Percentiles rank a stretch among this genome's conserved stretches.
Evolutionary conservation across 2,888 invertebrate genomes (phyloP).

Genomic region (Cyclophora punctaria): DNA sequence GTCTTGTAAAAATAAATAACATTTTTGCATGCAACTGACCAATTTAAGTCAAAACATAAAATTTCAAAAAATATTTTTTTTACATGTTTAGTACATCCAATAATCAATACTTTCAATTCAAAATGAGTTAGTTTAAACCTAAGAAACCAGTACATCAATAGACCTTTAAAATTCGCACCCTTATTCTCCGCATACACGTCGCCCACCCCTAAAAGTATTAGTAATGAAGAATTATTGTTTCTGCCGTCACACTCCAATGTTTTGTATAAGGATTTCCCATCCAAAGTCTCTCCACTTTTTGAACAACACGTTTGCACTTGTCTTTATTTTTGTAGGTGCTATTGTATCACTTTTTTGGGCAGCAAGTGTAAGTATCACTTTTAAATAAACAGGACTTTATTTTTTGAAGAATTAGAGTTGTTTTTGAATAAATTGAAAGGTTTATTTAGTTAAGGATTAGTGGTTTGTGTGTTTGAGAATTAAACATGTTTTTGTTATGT

Average conservation of each 20-base stretch:
- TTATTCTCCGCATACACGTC: conserved; percentile 19
- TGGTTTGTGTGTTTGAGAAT: conserved; percentile 23
- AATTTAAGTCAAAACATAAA: no score
- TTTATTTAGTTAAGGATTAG: conserved; percentile 11
- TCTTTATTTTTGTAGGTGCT: conserved; percentile 39
- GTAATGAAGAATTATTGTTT: conserved; percentile 72
- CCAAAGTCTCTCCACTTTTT: conserved; percentile 53
- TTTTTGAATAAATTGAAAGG: not conserved
- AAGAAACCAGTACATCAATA: no score
- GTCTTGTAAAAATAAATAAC: no score
- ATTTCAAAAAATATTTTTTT: no score
- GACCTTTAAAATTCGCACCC: conserved; percentile 20
- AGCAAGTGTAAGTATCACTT: conserved; percentile 18
- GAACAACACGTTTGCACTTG: conserved; percentile 63
- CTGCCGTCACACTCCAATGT: conserved; percentile 61
- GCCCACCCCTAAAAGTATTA: conserved; percentile 39
- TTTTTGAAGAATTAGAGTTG: no score
- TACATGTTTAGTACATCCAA: no score
- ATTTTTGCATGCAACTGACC: no score
- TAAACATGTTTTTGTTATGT: conserved; percentile 14
- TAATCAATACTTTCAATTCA: no score
- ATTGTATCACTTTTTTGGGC: conserved; percentile 24
- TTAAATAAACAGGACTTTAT: conserved; percentile 3
- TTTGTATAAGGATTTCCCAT: conserved; percentile 67
- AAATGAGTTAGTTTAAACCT: no score